phyloP scores from a whole-genome alignment of 2,113 vertebrate genomes.

The Antigone vipio region DNA sequence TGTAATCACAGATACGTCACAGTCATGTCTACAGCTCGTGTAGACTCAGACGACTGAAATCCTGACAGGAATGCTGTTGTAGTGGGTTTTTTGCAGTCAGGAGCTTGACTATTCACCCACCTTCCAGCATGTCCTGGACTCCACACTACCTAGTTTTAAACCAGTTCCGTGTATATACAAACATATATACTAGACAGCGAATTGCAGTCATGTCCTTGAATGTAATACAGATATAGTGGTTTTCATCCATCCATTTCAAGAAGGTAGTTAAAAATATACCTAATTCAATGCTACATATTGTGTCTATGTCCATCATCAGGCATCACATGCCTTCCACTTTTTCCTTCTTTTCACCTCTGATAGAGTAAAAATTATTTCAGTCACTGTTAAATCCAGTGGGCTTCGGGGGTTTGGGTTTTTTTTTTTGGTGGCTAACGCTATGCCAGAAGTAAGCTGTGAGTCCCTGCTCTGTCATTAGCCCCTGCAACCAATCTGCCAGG shows the following conservation, averaged over 20 bases:
- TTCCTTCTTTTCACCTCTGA: background rate
- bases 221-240: background rate
- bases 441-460: background rate
- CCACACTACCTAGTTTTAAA: background rate
- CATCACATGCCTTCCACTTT: background rate
- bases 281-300: background rate
- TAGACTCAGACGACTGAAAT: background rate
- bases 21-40: background rate
- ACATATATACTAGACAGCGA: background rate
- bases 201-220: background rate
- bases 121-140: background rate
- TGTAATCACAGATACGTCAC: background rate
- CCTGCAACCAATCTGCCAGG: background rate
- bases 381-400: background rate
- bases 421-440: background rate
- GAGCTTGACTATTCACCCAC: background rate
- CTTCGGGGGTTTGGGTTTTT: fast-evolving
- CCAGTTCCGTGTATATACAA: background rate
- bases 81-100: background rate
- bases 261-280: background rate
- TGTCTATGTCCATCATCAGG: background rate
- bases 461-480: background rate
- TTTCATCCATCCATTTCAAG: background rate
- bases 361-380: background rate
- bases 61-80: background rate